phyloP scores from a whole-genome alignment of 2,797 vertebrate species.

The Manis crassicaudata region DNA sequence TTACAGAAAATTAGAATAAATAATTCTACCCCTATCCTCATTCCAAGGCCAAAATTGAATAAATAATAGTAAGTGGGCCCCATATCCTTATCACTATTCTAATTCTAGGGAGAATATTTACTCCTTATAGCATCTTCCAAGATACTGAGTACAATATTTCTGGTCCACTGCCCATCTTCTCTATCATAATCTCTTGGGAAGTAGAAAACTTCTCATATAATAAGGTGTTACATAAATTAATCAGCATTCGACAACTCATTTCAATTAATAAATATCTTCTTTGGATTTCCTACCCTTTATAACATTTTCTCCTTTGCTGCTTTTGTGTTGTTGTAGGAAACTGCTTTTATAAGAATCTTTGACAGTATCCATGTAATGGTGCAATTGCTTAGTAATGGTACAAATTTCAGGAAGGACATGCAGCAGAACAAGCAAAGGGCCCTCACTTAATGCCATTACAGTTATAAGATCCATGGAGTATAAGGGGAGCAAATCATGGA shows the following conservation, averaged over 20 bases:
- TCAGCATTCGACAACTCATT: conserved; percentile 30
- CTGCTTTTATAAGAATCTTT: conserved; percentile 3
- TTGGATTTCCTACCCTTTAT: not conserved
- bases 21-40: not conserved
- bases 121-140: not conserved
- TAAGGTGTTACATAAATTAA: not conserved
- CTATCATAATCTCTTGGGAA: not conserved
- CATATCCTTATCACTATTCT: not conserved
- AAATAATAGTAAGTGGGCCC: not conserved
- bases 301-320: not conserved
- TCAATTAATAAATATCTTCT: conserved; percentile 13
- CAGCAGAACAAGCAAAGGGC: conserved; percentile 9
- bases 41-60: not conserved
- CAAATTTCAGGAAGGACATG: not conserved
- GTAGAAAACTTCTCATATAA: not conserved
- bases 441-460: not conserved
- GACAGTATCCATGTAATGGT: not conserved
- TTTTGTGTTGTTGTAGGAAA: conserved; percentile 21
- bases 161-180: not conserved
- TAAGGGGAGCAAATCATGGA: not conserved
- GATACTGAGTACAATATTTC: not conserved
- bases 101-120: not conserved
- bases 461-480: not conserved
- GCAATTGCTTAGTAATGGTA: not conserved
- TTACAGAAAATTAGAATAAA: not conserved